Conservation (phyloP, 2,888 invertebrate species). For the Matsumyia berberina region DNA sequence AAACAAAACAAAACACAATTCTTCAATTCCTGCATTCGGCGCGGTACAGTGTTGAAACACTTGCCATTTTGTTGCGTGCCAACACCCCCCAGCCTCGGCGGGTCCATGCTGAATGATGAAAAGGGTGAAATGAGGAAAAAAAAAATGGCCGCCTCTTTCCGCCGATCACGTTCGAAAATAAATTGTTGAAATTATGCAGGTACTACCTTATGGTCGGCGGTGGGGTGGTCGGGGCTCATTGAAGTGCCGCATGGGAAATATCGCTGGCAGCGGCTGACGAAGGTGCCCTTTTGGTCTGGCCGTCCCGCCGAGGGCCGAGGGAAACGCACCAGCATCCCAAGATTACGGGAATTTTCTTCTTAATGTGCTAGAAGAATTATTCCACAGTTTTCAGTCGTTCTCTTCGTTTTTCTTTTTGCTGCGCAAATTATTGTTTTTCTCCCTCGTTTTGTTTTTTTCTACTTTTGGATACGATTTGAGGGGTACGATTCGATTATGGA, state of each 20-base stretch:
- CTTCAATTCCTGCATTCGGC: constrained; percentile 73
- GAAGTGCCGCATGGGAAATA: constrained; percentile 75
- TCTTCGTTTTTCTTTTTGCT: constrained; percentile 29
- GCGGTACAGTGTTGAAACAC: constrained; percentile 75
- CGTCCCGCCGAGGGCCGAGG: constrained; percentile 33
- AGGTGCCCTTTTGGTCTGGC: constrained; percentile 70
- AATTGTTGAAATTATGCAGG: constrained; percentile 84
- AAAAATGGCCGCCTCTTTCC: constrained; percentile 71
- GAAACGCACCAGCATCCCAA: constrained; percentile 55
- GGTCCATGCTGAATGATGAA: constrained; percentile 61
- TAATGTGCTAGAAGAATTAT: constrained; percentile 75
- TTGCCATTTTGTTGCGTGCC: constrained; percentile 74
- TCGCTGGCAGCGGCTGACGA: constrained; percentile 57
- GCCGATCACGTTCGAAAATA: constrained; percentile 84
- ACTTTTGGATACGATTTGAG: constrained; percentile 32
- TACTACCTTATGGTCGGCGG: constrained; percentile 58
- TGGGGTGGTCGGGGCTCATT: constrained; percentile 34
- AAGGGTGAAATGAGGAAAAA: constrained; percentile 67
- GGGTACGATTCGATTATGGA: constrained; percentile 9
- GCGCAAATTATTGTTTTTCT: constrained; percentile 64
- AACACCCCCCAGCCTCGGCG: constrained; percentile 59
- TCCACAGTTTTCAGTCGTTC: constrained; percentile 54
- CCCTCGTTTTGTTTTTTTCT: constrained; percentile 22
- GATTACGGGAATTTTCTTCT: constrained; percentile 74
- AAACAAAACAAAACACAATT: constrained; percentile 67